Evolutionary conservation across 1,140 invertebrate species (phyloP).

Genomic region (Drosophila jambulina): DNA sequence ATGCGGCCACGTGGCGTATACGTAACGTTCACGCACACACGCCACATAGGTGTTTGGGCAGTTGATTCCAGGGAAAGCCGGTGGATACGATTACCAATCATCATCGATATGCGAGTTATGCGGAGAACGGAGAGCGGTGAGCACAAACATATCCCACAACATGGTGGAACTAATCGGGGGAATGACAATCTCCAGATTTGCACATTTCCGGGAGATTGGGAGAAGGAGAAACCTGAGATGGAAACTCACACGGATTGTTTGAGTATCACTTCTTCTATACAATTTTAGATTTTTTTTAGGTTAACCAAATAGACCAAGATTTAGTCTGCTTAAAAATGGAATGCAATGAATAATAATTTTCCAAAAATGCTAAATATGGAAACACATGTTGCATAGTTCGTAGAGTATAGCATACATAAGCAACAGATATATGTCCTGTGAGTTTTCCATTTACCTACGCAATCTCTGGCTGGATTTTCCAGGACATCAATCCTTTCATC

Average conservation of each 20-base stretch:
- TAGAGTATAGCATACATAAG: too few species aligned
- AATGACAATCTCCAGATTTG: neutral
- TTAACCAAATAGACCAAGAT: too few species aligned
- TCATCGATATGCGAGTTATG: slow-evolving; percentile 29
- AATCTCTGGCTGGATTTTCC: neutral
- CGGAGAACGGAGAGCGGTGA: neutral
- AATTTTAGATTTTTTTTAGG: too few species aligned
- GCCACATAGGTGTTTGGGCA: slow-evolving; percentile 14
- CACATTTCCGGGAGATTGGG: neutral
- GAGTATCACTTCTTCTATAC: too few species aligned
- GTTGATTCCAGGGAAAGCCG: slow-evolving; percentile 10
- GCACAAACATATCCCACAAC: slow-evolving; percentile 13
- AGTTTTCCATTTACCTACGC: too few species aligned
- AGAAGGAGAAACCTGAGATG: neutral
- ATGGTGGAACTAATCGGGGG: slow-evolving; percentile 1
- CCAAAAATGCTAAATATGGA: too few species aligned
- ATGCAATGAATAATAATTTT: too few species aligned
- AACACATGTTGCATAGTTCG: too few species aligned
- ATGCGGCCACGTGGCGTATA: slow-evolving; percentile 37
- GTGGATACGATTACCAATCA: slow-evolving; percentile 40
- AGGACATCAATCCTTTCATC: neutral
- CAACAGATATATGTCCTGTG: too few species aligned
- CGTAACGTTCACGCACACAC: slow-evolving; percentile 7
- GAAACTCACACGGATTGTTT: too few species aligned
- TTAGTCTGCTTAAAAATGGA: too few species aligned